Evolutionary conservation across 1,140 invertebrate species (phyloP).

Genomic region (Apis laboriosa): DNA sequence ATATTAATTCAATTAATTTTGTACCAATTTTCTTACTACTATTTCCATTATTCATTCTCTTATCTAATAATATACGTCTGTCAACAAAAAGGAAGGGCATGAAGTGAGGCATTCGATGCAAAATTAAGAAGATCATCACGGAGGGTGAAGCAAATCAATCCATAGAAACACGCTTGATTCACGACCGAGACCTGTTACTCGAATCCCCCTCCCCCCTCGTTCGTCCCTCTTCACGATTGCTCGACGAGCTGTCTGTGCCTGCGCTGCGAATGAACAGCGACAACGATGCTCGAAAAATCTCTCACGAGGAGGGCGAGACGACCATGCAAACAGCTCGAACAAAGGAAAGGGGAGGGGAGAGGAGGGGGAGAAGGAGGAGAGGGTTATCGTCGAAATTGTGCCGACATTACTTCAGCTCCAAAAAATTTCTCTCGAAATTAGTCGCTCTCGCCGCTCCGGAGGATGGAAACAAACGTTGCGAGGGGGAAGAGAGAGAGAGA

Average conservation of each 20-base stretch:
- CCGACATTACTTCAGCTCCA: slow-evolving; percentile 30
- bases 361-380: background rate
- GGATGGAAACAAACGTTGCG: slow-evolving; percentile 32
- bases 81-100: too few relatives aligned
- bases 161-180: too few relatives aligned
- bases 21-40: too few relatives aligned
- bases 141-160: too few relatives aligned
- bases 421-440: slow-evolving; percentile 39
- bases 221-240: background rate
- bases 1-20: too few relatives aligned
- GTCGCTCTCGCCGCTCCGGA: slow-evolving; percentile 1
- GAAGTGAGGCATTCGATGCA: too few relatives aligned
- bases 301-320: too few relatives aligned
- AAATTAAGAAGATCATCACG: too few relatives aligned
- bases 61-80: too few relatives aligned
- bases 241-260: background rate
- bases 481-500: background rate
- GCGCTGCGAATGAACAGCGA: background rate
- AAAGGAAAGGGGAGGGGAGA: too few relatives aligned
- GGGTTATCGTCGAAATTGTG: slow-evolving; percentile 9
- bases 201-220: background rate
- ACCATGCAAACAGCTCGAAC: background rate
- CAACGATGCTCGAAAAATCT: background rate
- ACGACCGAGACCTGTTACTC: background rate
- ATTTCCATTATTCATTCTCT: too few relatives aligned